Evolutionary conservation across 2,797 vertebrate species (phyloP).

Genomic region (Aplochiton taeniatus): DNA sequence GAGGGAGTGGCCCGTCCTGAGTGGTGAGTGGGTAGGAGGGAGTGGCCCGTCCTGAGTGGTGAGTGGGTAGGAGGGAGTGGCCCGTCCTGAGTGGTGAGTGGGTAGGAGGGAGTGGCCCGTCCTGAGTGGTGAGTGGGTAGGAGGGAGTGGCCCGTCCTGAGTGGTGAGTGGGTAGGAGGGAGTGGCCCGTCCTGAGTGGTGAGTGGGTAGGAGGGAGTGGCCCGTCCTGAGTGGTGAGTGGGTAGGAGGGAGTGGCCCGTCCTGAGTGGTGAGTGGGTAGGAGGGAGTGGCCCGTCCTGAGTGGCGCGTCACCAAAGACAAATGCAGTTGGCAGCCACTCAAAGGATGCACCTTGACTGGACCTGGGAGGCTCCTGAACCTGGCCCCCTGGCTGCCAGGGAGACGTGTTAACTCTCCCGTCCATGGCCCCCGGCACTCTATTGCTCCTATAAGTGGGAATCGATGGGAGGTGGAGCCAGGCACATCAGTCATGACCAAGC

Average conservation of each 20-base stretch:
- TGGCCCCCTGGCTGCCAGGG: constrained; percentile 28
- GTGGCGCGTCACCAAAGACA: neutral
- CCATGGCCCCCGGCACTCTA: constrained; percentile 23
- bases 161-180: too few species aligned
- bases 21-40: too few species aligned
- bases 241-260: neutral
- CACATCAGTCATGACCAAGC: constrained; percentile 48
- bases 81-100: too few species aligned
- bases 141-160: too few species aligned
- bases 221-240: too few species aligned
- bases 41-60: too few species aligned
- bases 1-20: too few species aligned
- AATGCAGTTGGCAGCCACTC: constrained; percentile 33
- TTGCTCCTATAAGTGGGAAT: constrained; percentile 55
- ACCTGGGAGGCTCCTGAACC: constrained; percentile 23
- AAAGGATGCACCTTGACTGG: constrained; percentile 20
- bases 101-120: too few species aligned
- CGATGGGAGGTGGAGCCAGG: constrained; percentile 47
- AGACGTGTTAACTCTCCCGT: constrained; percentile 45
- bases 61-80: too few species aligned
- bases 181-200: too few species aligned
- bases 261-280: neutral
- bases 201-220: too few species aligned
- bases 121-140: too few species aligned
- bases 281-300: neutral